phyloP scores from a whole-genome alignment of 2,888 invertebrate genomes.

The Drosophila peninsularis region DNA sequence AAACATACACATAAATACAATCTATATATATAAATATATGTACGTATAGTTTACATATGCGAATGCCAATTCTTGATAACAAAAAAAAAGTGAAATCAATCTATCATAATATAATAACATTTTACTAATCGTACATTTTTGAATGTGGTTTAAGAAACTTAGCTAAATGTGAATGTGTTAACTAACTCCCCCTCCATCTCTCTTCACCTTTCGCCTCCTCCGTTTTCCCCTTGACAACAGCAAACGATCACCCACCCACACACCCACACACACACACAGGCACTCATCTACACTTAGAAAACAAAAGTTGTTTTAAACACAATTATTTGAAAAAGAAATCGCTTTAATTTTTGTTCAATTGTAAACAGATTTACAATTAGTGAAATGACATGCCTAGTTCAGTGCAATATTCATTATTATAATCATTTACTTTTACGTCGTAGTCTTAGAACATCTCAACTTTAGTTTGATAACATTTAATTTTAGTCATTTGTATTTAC shows the following conservation, averaged over 20 bases:
- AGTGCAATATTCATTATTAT: conserved; percentile 69
- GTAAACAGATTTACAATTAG: conserved; percentile 53
- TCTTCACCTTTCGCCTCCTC: neutral
- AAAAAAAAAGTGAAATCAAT: conserved; percentile 40
- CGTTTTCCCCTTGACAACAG: conserved; percentile 28
- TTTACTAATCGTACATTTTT: conserved; percentile 74
- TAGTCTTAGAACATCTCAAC: conserved; percentile 51
- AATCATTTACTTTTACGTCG: conserved; percentile 42
- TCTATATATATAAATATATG: conserved; percentile 18
- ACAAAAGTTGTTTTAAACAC: conserved; percentile 39
- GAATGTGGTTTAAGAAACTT: conserved; percentile 74
- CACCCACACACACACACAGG: conserved; percentile 12
- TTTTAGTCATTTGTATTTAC: conserved; percentile 39
- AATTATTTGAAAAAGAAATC: conserved; percentile 40
- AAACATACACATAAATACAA: conserved; percentile 19
- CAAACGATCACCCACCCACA: conserved; percentile 11
- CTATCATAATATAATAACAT: conserved; percentile 57
- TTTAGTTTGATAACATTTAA: conserved; percentile 48
- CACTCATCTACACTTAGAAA: neutral
- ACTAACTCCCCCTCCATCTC: neutral
- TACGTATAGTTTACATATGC: conserved; percentile 59
- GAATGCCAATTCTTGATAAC: conserved; percentile 73
- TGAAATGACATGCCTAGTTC: conserved; percentile 73
- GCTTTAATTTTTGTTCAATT: conserved; percentile 49
- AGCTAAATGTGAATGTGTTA: conserved; percentile 73